A percentile compares a stretch with the other conserved stretches of the same genome.
Conservation (phyloP, 23 tunicate species). For the Trididemnum nubilum region DNA sequence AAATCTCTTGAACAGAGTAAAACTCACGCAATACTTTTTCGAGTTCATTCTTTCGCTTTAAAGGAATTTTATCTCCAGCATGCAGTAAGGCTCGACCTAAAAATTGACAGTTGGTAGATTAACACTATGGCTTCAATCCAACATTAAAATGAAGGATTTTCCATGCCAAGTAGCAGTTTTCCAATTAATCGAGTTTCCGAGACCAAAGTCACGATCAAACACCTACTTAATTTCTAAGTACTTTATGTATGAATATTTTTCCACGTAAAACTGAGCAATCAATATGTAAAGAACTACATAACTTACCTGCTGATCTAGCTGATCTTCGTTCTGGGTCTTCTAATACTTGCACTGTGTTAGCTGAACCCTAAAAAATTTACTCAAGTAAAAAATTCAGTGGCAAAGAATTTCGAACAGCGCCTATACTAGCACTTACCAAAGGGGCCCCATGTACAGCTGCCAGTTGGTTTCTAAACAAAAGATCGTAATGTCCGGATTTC, state of each 20-base stretch:
- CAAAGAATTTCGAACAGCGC: background rate
- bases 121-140: background rate
- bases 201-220: no score
- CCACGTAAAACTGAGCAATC: no score
- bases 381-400: background rate
- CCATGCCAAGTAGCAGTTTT: no score
- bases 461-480: conserved; percentile 31
- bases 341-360: conserved; percentile 56
- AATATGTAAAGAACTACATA: no score
- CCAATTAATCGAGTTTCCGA: no score
- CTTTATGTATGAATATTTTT: no score
- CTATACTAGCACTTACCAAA: conserved; percentile 29
- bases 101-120: background rate
- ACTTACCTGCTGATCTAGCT: conserved; percentile 81
- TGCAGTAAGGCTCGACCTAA: conserved; percentile 49
- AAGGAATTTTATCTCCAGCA: conserved; percentile 50
- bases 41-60: conserved; percentile 48
- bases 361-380: conserved; percentile 57
- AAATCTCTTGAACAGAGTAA: conserved; percentile 28
- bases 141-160: no score
- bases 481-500: conserved; percentile 63
- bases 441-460: conserved; percentile 78
- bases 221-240: no score
- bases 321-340: conserved; percentile 81
- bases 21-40: conserved; percentile 39